Conservation (phyloP, 2,113 vertebrate genomes). For the Cephalopholis sonnerati region DNA sequence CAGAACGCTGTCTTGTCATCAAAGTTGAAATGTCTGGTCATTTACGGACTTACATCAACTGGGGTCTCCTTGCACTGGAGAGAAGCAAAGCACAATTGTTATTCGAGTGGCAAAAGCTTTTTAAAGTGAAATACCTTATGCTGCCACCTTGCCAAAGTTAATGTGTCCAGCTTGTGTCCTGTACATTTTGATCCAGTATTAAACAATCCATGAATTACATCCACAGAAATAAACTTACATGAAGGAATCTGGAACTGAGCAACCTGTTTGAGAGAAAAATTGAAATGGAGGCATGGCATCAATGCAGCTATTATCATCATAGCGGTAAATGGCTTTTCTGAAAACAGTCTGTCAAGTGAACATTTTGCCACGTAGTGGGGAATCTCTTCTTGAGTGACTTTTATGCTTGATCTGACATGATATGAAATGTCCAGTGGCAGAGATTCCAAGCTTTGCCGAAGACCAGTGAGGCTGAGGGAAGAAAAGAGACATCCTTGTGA, state of each 20-base stretch:
- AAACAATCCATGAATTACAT: background rate
- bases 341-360: background rate
- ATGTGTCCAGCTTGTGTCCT: too few relatives aligned
- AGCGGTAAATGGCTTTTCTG: background rate
- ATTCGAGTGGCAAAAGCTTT: background rate
- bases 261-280: slow-evolving; percentile 31
- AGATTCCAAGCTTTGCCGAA: slow-evolving; percentile 12
- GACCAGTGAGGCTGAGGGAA: slow-evolving; percentile 30
- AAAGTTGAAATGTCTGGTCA: background rate
- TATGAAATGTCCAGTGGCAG: slow-evolving; percentile 10
- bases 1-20: background rate
- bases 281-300: background rate
- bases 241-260: slow-evolving; percentile 19
- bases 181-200: background rate
- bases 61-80: background rate
- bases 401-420: slow-evolving; percentile 4
- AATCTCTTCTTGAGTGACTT: slow-evolving; percentile 24
- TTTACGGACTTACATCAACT: background rate
- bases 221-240: slow-evolving; percentile 11
- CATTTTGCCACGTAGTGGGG: slow-evolving; percentile 19
- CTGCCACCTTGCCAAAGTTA: too few relatives aligned
- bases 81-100: background rate
- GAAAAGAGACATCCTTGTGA: slow-evolving; percentile 1
- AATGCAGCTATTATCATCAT: background rate
- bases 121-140: too few relatives aligned